Evolutionary conservation across 2,888 invertebrate genomes (phyloP).

Genomic region (Meloe dianella): DNA sequence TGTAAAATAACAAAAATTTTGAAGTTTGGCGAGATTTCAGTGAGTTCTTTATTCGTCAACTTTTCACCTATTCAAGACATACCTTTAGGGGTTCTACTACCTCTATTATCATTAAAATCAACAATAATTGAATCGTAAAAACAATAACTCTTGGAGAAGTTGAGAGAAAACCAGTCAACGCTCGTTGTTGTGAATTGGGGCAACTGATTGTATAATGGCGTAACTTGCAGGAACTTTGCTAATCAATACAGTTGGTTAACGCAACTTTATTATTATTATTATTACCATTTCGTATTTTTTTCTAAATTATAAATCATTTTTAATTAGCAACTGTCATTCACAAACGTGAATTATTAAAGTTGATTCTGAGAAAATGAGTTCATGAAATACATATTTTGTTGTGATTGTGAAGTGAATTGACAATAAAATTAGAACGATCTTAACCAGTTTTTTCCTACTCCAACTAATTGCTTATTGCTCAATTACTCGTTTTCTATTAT

Average conservation of each 20-base stretch:
- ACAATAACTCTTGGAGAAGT: not conserved
- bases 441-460: not conserved
- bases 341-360: not conserved
- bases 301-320: not conserved
- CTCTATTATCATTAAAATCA: not conserved
- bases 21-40: too few relatives aligned
- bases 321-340: not conserved
- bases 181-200: not conserved
- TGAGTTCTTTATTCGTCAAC: too few relatives aligned
- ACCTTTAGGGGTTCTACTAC: too few relatives aligned
- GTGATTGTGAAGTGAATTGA: conserved; percentile 3
- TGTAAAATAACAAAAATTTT: not conserved
- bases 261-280: not conserved
- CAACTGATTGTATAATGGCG: not conserved
- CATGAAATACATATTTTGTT: not conserved
- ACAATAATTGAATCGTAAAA: not conserved
- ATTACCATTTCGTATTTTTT: not conserved
- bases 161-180: not conserved
- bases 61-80: too few relatives aligned
- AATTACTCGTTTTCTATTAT: too few relatives aligned
- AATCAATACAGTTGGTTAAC: not conserved
- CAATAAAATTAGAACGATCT: not conserved
- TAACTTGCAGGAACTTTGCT: not conserved
- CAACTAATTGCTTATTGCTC: not conserved
- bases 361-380: not conserved